phyloP scores from a whole-genome alignment of 2,888 invertebrate genomes.

The Brenthis hecate region DNA sequence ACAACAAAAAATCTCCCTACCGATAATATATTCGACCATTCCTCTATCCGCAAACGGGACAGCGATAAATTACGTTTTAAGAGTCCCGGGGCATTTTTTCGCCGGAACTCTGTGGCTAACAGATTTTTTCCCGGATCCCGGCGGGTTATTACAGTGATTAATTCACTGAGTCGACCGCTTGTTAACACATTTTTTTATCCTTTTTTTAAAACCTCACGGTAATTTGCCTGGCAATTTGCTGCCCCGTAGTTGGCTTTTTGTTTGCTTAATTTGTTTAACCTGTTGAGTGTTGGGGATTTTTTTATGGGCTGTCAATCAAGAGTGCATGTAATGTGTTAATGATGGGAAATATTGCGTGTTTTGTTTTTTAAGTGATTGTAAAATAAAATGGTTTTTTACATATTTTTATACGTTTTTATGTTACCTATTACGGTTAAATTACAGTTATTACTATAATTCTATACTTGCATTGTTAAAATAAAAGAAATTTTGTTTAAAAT shows the following conservation, averaged over 20 bases:
- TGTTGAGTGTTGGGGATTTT: constrained; percentile 24
- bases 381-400: neutral
- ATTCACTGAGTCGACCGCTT: constrained; percentile 52
- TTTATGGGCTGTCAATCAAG: constrained; percentile 22
- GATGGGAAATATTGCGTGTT: neutral
- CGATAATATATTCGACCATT: constrained; percentile 10
- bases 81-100: constrained; percentile 57
- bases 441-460: too few species aligned
- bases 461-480: too few species aligned
- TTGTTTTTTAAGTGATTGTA: neutral
- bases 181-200: constrained; percentile 48
- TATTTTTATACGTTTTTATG: too few species aligned
- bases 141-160: constrained; percentile 58
- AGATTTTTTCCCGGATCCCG: constrained; percentile 63
- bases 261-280: constrained; percentile 35
- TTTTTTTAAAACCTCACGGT: constrained; percentile 43
- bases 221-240: constrained; percentile 49
- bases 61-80: constrained; percentile 57
- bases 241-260: constrained; percentile 43
- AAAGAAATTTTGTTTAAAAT: too few species aligned
- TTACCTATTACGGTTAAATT: too few species aligned
- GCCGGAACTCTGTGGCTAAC: constrained; percentile 54
- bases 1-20: constrained; percentile 19
- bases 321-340: constrained; percentile 3
- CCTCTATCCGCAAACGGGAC: constrained; percentile 47